phyloP scores from a whole-genome alignment of 1,140 invertebrate genomes.

The Daktulosphaira vitifoliae region DNA sequence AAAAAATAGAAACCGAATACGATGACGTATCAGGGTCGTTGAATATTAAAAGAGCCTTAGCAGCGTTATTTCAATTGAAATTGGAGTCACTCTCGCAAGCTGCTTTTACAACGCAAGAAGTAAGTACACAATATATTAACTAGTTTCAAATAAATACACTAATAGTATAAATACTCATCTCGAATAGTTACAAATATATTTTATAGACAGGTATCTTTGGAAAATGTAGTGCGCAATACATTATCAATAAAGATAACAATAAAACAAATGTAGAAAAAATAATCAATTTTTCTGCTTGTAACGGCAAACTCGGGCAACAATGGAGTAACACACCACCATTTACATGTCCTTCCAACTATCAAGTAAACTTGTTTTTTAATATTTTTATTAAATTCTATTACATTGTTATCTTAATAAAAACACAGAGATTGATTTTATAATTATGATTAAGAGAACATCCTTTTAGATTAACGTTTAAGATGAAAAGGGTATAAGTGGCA shows the following conservation, averaged over 20 bases:
- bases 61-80: slow-evolving; percentile 37
- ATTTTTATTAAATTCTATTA: neutral
- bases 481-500: neutral
- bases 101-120: slow-evolving; percentile 20
- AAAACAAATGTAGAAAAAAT: slow-evolving; percentile 38
- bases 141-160: neutral
- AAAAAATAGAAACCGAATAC: slow-evolving; percentile 4
- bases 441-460: neutral
- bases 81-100: slow-evolving; percentile 8
- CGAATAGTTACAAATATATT: neutral
- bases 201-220: slow-evolving; percentile 37
- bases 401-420: neutral
- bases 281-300: slow-evolving; percentile 39
- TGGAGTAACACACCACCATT: slow-evolving; percentile 37
- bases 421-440: too few species aligned
- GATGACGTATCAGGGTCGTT: slow-evolving; percentile 37
- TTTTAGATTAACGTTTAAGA: neutral
- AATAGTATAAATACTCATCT: neutral
- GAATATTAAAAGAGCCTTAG: slow-evolving; percentile 39
- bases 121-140: slow-evolving; percentile 6
- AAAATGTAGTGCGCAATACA: slow-evolving; percentile 38
- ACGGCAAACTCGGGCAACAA: slow-evolving; percentile 31
- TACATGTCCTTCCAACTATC: slow-evolving; percentile 36
- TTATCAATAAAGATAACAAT: slow-evolving; percentile 32
- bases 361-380: slow-evolving; percentile 33